Percentiles rank a stretch among this genome's conserved stretches.
These are phyloP conservation scores for Hoplias malabaricus DNA, from an alignment of 2,113 vertebrate genomes.

Conservation along the genomic window DNA sequence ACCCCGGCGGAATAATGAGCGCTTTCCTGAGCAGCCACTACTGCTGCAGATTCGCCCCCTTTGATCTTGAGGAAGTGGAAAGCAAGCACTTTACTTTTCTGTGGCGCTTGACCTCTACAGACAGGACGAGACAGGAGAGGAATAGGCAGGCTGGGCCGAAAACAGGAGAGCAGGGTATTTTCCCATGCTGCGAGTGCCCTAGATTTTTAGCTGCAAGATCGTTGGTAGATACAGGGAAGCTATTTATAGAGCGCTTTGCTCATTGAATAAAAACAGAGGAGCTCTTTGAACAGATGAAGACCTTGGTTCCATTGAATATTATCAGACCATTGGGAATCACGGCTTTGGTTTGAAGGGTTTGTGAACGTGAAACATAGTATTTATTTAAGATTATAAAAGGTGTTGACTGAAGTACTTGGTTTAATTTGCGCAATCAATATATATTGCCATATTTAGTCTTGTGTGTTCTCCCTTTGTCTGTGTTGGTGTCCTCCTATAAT, in stretches of 20 bases:
- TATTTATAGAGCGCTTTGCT: slow-evolving; percentile 45
- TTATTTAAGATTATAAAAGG: no score
- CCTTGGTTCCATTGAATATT: neutral
- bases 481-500: no score
- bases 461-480: no score
- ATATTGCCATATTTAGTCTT: no score
- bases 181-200: slow-evolving; percentile 32
- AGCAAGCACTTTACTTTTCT: neutral
- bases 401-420: no score
- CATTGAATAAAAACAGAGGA: slow-evolving; percentile 24
- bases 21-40: slow-evolving; percentile 41
- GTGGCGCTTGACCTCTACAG: neutral
- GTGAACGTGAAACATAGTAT: no score
- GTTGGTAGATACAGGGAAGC: slow-evolving; percentile 13
- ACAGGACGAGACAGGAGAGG: neutral
- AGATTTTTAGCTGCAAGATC: slow-evolving; percentile 36
- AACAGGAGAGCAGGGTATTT: slow-evolving; percentile 24
- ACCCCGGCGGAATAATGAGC: slow-evolving; percentile 31
- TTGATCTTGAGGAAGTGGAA: slow-evolving; percentile 45
- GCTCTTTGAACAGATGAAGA: neutral
- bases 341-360: no score
- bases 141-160: neutral
- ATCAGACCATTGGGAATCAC: no score
- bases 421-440: no score
- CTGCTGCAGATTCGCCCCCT: slow-evolving; percentile 12